Evolutionary conservation across 2,797 vertebrate species (phyloP).

Genomic region (Morelia viridis): DNA sequence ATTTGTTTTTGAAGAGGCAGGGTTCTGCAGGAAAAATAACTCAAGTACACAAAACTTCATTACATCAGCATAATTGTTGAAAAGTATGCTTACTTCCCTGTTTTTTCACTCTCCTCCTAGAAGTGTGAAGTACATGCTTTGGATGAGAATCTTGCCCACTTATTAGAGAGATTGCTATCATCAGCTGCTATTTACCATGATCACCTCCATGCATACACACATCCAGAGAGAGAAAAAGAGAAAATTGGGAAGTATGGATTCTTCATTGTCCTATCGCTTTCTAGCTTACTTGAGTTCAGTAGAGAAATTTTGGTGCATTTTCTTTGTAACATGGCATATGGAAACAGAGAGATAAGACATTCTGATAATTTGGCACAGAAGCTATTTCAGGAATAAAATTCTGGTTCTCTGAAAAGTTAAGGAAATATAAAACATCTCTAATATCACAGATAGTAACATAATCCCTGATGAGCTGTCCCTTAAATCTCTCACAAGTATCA

Average conservation of each 20-base stretch:
- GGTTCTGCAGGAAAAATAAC: not conserved
- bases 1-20: not conserved
- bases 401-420: not conserved
- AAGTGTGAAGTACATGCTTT: not conserved
- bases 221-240: not conserved
- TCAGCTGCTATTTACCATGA: not conserved
- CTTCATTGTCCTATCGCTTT: not conserved
- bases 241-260: not conserved
- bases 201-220: not conserved
- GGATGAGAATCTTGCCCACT: not conserved
- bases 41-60: not conserved
- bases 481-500: not conserved
- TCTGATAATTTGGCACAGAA: not conserved
- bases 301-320: not conserved
- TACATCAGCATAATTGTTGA: not conserved
- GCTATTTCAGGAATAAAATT: not conserved
- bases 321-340: not conserved
- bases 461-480: not conserved
- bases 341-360: not conserved
- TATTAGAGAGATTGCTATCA: not conserved
- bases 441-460: not conserved
- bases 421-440: not conserved
- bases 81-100: not conserved
- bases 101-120: not conserved
- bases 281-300: not conserved